Evolutionary conservation across 2,797 vertebrate species (phyloP).

Genomic region (Gastrophryne carolinensis): DNA sequence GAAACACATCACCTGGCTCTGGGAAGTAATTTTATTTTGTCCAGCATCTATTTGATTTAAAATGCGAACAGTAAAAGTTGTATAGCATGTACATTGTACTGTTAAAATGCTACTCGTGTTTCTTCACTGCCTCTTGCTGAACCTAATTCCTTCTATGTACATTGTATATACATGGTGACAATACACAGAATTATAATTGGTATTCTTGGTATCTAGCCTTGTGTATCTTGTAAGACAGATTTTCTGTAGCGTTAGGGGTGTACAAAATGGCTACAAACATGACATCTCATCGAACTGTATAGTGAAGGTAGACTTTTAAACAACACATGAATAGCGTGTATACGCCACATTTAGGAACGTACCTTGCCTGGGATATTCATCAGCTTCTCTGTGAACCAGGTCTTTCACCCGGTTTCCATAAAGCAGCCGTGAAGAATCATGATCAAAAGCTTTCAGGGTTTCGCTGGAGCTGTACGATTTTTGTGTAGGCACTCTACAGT

Average conservation of each 20-base stretch:
- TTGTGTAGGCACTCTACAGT: slow-evolving; percentile 91
- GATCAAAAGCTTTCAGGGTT: slow-evolving; percentile 93
- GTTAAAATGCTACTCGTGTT: no score
- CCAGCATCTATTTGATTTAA: no score
- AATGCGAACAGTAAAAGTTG: no score
- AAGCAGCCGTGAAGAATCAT: slow-evolving; percentile 89
- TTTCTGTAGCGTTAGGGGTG: background rate
- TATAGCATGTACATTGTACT: no score
- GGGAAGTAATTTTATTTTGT: no score
- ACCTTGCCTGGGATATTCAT: slow-evolving; percentile 91
- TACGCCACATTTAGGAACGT: slow-evolving; percentile 51
- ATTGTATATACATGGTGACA: no score
- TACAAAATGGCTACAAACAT: slow-evolving; percentile 3
- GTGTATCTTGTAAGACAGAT: no score
- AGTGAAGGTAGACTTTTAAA: background rate
- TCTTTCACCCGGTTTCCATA: slow-evolving; percentile 92
- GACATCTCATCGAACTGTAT: background rate
- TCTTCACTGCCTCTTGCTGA: no score
- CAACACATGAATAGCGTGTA: slow-evolving; percentile 11
- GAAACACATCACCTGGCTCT: no score
- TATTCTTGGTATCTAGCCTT: no score
- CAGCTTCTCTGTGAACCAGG: slow-evolving; percentile 87
- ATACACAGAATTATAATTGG: no score
- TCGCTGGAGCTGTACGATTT: slow-evolving; percentile 97
- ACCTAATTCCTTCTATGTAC: no score